Evolutionary conservation across 2,113 vertebrate genomes (phyloP), one percentile per base, ranked within the genome.

Genomic region (Pelobates fuscus): DNA sequence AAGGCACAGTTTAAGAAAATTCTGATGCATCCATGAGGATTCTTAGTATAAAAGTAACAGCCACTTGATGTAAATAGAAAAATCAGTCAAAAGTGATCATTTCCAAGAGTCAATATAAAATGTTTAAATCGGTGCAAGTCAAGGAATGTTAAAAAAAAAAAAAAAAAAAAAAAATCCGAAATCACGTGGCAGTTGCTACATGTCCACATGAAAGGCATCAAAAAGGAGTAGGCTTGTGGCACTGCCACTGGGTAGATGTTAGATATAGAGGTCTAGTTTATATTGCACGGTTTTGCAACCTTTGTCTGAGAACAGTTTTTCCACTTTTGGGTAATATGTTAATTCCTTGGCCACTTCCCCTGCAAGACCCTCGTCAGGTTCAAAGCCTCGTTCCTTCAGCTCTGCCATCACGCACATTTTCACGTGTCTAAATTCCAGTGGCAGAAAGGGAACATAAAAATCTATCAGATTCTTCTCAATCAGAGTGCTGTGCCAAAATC

Each of bases 391-490:
- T 77, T 86, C 85, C 14, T 0, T 32, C 89, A 98, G 93, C 79
- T 96, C 95, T 0, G 93, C 92, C 79, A 89, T 63, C 41, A 88
- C 78, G 0, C 97, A 99, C 91, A 94, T 92, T 70, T 94, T 85
- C 23, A 99, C 89, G 0, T 99, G 97, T 25, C 26, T 81, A 80
- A 92, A 92, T 82, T 99, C 97, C 90, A 99, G 84, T 3, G 97
- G 97, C 64, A 99, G 90, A 66, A 99, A 96, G 0, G 97, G 97
- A n/a, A 99, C 80, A 0, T 95, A 98, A 85, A 93, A 96, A 80
- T 99, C 97, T 32, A 99, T 91, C 80, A 99, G 89, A 85, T 96
- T 94, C 81, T 88, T 94, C 82, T 95, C 94, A 0, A 98, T 97
- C 70, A 99, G 85, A 57, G 89, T 91, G 1, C 94, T 93, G 82